Base-by-base conservation (phyloP, 1,140 invertebrate species). In the Anoplolepis gracilipes region DNA sequence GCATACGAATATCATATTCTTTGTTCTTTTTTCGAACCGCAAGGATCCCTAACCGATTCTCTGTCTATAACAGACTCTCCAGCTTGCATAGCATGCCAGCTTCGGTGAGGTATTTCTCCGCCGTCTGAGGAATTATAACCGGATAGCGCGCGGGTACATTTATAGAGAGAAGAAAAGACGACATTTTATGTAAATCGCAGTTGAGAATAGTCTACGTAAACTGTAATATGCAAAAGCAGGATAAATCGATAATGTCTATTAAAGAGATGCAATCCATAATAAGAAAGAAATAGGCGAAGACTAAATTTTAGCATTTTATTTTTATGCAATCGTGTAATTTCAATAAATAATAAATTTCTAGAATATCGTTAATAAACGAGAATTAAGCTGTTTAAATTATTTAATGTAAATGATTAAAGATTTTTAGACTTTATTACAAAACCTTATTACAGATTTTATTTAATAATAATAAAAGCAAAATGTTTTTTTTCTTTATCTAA, bases 11-110 rank as follows among this genome's bases (percentile, higher is more conserved):
- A 61, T n/a, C 59, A 42, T 65, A 67, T 55, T 79, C 61, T 85
- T 85, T 85, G 46, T 78, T 85, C 55, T 13, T 81, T 85, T 85
- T 85, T 67, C 30, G n/a, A 57, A 81, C 25, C 19, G 36, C 57
- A 67, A 75, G 28, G 42, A 49, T 84, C 42, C 72, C 70, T 77
- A 82, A 73, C 67, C 36, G n/a, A 82, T 73, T 28, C 7, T 82
- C 77, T 2, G 36, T 73, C 67, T 59, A 73, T 25, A 61, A 42
- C 28, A 69, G 65, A 22, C 8, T 82, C 8, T 82, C n/a, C 36
- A 46, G 19, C 33, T 79, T 2, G 39, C 28, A 11, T 22, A 53
- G n/a, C 25, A n/a, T 69, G 16, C 49, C 7, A 36, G 30, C 7
- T 25, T 72, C 28, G 19, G 7, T 22, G 36, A 82, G 11, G 25